These are phyloP conservation scores for Girardinus metallicus DNA, from an alignment of 2,797 vertebrate genomes.

Conservation along the genomic window DNA sequence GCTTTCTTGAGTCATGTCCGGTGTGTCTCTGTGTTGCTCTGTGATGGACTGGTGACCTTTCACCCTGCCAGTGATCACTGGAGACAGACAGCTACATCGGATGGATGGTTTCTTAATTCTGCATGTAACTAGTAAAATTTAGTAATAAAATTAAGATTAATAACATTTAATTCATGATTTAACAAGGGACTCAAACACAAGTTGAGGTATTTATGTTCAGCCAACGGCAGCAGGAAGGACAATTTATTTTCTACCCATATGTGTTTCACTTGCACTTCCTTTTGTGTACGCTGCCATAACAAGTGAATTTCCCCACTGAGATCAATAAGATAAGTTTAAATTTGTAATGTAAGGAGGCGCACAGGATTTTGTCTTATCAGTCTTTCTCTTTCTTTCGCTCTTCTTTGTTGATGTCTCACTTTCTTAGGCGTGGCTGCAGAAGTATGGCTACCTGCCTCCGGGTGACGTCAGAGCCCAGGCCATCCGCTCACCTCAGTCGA, in stretches of 20 bases:
- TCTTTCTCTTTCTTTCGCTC: not conserved
- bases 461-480: conserved; percentile 89
- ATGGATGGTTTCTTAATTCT: not conserved
- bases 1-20: not conserved
- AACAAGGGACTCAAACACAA: not conserved
- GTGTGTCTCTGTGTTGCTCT: not conserved
- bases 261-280: not conserved
- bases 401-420: conserved; percentile 2
- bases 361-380: not conserved
- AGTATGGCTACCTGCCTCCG: conserved; percentile 92
- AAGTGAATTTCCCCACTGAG: not conserved
- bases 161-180: not conserved
- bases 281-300: not conserved
- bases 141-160: not conserved
- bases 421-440: conserved; percentile 89
- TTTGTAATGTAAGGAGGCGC: not conserved
- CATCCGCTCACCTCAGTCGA: conserved; percentile 86
- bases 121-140: not conserved
- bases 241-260: not conserved
- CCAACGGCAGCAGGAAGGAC: not conserved
- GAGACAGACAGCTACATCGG: too few relatives aligned
- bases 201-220: not conserved
- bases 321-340: not conserved
- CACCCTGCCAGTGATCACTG: not conserved
- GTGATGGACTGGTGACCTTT: not conserved